Conservation (phyloP, 2,888 invertebrate species). For the Troilus luridus region DNA sequence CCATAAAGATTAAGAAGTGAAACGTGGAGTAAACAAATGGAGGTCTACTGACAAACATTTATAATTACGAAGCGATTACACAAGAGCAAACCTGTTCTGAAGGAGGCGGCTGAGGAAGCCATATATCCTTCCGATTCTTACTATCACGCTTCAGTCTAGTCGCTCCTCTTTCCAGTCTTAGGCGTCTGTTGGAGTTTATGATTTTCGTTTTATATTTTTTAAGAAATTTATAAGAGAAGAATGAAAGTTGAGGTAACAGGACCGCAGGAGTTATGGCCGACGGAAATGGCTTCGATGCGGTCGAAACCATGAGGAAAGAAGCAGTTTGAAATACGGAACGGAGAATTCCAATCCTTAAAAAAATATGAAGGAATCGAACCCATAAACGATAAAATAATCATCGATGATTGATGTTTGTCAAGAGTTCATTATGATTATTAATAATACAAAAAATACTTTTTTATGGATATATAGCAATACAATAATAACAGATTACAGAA, state of each 20-base stretch:
- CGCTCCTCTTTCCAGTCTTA: not conserved
- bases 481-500: no score
- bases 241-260: not conserved
- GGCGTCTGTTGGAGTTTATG: not conserved
- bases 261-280: not conserved
- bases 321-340: not conserved
- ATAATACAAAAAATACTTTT: no score
- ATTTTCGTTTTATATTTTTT: not conserved
- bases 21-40: not conserved
- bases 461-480: no score
- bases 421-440: not conserved
- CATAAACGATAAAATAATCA: not conserved
- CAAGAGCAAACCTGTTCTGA: not conserved
- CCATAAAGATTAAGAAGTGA: not conserved
- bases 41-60: not conserved
- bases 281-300: not conserved
- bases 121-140: constrained; percentile 4
- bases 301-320: not conserved
- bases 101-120: not conserved
- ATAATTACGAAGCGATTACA: not conserved
- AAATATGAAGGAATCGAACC: not conserved
- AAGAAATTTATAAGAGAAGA: not conserved
- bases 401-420: not conserved
- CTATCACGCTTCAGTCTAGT: not conserved
- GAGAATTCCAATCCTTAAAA: not conserved